A percentile compares a stretch with the other conserved stretches of the same genome.
Conservation (phyloP, 2,797 vertebrate genomes). For the Picus viridis region DNA sequence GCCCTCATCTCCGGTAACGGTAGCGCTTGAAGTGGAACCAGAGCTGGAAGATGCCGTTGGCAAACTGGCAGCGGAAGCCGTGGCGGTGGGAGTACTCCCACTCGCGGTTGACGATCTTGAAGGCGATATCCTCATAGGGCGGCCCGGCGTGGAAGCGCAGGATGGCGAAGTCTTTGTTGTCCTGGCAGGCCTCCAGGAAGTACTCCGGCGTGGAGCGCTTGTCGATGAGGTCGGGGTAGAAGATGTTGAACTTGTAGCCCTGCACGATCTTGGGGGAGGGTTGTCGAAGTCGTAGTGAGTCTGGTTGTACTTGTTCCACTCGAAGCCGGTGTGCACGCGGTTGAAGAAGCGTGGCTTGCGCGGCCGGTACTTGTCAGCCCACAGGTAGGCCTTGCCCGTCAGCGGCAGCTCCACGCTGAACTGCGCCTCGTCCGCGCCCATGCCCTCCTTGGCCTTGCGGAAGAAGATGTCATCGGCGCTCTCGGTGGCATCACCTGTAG, state of each 20-base stretch:
- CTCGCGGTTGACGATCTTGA: conserved; percentile 96
- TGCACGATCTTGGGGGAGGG: conserved; percentile 98
- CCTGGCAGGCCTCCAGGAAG: conserved; percentile 93
- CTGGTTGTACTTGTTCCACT: conserved; percentile 99
- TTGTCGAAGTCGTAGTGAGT: conserved; percentile 99
- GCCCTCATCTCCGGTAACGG: conserved; percentile 89
- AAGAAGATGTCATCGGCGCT: conserved; percentile 95
- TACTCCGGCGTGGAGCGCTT: conserved; percentile 97
- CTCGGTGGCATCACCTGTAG: conserved; percentile 88
- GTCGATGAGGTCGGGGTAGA: conserved; percentile 97
- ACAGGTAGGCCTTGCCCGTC: conserved; percentile 94
- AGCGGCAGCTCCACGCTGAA: conserved; percentile 97
- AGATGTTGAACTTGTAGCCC: conserved; percentile 99
- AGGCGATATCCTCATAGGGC: conserved; percentile 97
- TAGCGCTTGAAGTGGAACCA: conserved; percentile 99
- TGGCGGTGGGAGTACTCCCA: conserved; percentile 99
- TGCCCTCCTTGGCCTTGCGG: conserved; percentile 92
- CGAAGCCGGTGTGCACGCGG: conserved; percentile 96
- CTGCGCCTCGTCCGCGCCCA: conserved; percentile 95
- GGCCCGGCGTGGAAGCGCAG: conserved; percentile 95
- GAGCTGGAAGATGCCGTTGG: conserved; percentile 97
- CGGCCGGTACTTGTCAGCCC: conserved; percentile 98
- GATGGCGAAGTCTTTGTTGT: conserved; percentile 97
- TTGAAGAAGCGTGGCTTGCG: conserved; percentile 99
- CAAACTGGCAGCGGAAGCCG: conserved; percentile 98